Evolutionary conservation across 2,888 invertebrate species (phyloP).

Genomic region (Masnerella sp.): DNA sequence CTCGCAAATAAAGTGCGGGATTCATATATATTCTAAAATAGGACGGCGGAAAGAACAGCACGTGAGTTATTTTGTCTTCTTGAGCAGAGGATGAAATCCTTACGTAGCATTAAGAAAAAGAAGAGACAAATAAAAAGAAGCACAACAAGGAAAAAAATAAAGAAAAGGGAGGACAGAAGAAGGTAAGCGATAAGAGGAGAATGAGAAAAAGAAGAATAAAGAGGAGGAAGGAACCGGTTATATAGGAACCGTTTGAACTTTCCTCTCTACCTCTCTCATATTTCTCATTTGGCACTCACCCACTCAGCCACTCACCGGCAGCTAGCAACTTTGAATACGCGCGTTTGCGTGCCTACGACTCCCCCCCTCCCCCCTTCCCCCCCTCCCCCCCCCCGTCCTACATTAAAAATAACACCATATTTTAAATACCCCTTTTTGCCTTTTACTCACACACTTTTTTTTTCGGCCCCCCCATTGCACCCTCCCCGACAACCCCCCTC

Average conservation of each 20-base stretch:
- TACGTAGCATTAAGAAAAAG: conserved; percentile 58
- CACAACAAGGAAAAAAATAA: conserved; percentile 30
- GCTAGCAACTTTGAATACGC: conserved; percentile 54
- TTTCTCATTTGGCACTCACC: conserved; percentile 60
- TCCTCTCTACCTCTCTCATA: conserved; percentile 54
- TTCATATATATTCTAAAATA: conserved; percentile 64
- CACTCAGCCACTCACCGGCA: conserved; percentile 60
- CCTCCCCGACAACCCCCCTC: no score
- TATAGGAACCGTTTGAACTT: conserved; percentile 66
- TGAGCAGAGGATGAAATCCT: conserved; percentile 53
- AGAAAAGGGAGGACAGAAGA: conserved; percentile 47
- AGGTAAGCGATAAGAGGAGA: conserved; percentile 57
- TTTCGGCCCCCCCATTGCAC: no score
- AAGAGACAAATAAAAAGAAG: conserved; percentile 44
- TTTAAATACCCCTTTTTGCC: no score
- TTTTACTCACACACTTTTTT: no score
- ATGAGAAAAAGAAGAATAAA: conserved; percentile 57
- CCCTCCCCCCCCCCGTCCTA: no score
- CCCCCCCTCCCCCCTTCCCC: no score
- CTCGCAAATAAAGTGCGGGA: conserved; percentile 56
- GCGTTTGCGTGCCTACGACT: conserved; percentile 58
- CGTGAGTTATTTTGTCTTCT: conserved; percentile 62
- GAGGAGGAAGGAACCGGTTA: conserved; percentile 68
- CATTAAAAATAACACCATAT: no score
- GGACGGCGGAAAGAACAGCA: conserved; percentile 65